phyloP scores from a whole-genome alignment of 2,888 invertebrate genomes.

The Cinara cedri region DNA sequence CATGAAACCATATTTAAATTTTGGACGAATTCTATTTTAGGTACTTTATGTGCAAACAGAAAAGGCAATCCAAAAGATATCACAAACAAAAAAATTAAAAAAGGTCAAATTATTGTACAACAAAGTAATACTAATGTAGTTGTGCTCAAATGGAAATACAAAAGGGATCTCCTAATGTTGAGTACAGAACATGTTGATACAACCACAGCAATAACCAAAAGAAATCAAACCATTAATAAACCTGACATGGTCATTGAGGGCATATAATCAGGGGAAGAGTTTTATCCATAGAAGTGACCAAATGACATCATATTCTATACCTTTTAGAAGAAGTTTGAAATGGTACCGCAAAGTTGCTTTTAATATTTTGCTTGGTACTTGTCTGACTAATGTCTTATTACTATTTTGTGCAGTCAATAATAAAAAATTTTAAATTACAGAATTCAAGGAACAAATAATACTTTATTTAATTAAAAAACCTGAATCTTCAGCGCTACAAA shows the following conservation, averaged over 20 bases:
- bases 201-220: constrained; percentile 1
- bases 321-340: no score
- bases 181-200: neutral
- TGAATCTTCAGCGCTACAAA: no score
- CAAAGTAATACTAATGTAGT: neutral
- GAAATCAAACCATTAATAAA: neutral
- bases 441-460: no score
- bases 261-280: constrained; percentile 8
- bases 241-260: constrained; percentile 14
- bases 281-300: no score
- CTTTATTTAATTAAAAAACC: no score
- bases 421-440: no score
- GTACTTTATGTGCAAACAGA: constrained; percentile 11
- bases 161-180: constrained; percentile 19
- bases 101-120: constrained; percentile 7
- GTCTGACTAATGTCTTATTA: no score
- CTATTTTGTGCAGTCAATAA: no score
- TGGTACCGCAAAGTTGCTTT: no score
- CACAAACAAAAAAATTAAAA: neutral
- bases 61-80: constrained; percentile 21
- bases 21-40: constrained; percentile 17
- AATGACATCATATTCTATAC: no score
- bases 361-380: no score
- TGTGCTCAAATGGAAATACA: constrained; percentile 32
- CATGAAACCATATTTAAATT: neutral